Percentiles rank a stretch among this genome's conserved stretches.
These are phyloP conservation scores for Thoracochromis brauschi DNA, from an alignment of 2,113 vertebrate genomes.

Conservation along the genomic window DNA sequence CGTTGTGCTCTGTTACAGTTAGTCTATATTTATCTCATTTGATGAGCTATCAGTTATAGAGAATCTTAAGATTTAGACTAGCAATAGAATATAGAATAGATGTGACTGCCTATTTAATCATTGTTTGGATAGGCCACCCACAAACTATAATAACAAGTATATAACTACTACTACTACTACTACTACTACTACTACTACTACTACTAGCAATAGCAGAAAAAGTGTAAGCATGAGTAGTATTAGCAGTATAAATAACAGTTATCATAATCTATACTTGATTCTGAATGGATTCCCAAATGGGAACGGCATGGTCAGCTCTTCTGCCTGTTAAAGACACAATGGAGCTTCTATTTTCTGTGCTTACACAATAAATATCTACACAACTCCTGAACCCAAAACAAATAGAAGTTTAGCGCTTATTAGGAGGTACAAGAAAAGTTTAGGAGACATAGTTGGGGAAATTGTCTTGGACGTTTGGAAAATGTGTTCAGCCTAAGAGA, in stretches of 20 bases:
- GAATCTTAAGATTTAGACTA: background rate
- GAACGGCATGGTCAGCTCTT: background rate
- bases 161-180: background rate
- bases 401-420: background rate
- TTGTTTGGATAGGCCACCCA: background rate
- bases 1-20: background rate
- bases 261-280: background rate
- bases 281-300: background rate
- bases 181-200: background rate
- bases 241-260: background rate
- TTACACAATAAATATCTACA: background rate
- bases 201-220: background rate
- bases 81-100: background rate
- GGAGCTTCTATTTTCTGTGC: background rate
- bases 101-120: background rate
- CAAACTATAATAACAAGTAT: background rate
- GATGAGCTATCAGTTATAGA: slow-evolving; percentile 12
- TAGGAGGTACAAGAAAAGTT: background rate
- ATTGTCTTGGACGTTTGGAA: background rate
- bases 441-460: background rate
- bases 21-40: slow-evolving; percentile 3
- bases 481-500: background rate
- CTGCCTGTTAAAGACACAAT: background rate
- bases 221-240: background rate
- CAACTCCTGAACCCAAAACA: background rate